A percentile compares a stretch with the other conserved stretches of the same genome.
phyloP scores from a whole-genome alignment of 2,113 vertebrate genomes.

The Odocoileus hemionus region DNA sequence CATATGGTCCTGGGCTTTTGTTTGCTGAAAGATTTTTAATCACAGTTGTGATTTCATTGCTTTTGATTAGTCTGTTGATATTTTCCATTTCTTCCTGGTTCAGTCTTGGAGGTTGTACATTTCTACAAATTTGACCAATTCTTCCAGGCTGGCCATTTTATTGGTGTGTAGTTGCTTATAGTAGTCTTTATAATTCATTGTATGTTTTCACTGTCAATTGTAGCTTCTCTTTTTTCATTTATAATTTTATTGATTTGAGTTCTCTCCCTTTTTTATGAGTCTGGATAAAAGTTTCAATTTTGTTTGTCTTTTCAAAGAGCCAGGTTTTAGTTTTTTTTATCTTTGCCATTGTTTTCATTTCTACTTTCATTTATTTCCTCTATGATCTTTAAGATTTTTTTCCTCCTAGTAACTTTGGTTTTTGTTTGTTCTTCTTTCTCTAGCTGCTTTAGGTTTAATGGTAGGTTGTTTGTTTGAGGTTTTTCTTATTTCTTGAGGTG shows the following conservation, averaged over 20 bases:
- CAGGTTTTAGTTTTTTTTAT: neutral
- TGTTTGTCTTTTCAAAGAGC: neutral
- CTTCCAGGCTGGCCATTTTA: neutral
- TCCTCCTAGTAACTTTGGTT: neutral
- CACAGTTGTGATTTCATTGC: neutral
- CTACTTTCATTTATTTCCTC: neutral
- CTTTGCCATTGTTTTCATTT: neutral
- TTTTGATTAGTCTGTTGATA: neutral
- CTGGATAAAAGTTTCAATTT: neutral
- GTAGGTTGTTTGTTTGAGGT: neutral
- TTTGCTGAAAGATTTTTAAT: neutral
- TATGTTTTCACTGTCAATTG: neutral
- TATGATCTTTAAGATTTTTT: neutral
- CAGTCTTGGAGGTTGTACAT: neutral
- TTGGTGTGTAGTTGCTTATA: rapidly evolving
- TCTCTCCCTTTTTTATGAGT: neutral
- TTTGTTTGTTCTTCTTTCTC: neutral
- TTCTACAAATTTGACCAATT: neutral
- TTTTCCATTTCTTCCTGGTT: neutral
- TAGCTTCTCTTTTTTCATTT: neutral
- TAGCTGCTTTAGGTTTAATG: neutral
- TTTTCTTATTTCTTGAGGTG: neutral
- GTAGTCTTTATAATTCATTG: neutral
- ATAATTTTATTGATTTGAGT: neutral
- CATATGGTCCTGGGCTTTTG: neutral